Evolutionary conservation across 2,888 invertebrate genomes (phyloP), one percentile per base, ranked within the genome.

Genomic region (Machimus atricapillus): DNA sequence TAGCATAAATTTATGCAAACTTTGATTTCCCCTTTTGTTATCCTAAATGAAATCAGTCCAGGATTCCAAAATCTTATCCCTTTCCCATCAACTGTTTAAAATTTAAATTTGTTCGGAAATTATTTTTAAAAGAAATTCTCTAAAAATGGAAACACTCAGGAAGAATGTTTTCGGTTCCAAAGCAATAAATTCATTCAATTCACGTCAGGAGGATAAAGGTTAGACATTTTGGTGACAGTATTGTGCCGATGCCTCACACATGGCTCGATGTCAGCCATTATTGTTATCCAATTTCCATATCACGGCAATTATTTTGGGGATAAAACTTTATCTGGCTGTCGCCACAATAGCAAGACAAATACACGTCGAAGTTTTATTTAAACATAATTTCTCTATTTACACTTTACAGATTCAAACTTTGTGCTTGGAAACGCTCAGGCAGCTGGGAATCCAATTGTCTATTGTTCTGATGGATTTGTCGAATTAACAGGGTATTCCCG

Each of bases 361-460:
- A 56, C 12, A 7, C 27, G 27, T 56, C 8, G 16, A 56, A 52
- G 23, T 23, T 66, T 83, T 66, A 58, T 83, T 19, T 34, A 14
- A 56, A 66, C 66, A 66, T 66, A 19, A 12, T 16, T 86, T 85
- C 85, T 87, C 87, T 87, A 58, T 88, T 89, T 89, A 86, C 96
- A 98, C 56, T 88, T 89, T 89, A 86, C 96, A 98, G 98, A 98
- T 93, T 98, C 98, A 94, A 98, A 98, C 94, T 98, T 98, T 93
- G 98, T 98, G 91, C 94, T 98, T 93, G 98, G 98, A 91, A 98
- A 98, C 94, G 98, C 98, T 90, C 98, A 98, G 94, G 98, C 98
- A 90, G 93, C 95, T 90, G 93, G 95, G 89, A 97, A 97, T 94
- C 98, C 98, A 90, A 98, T 98, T 94, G 98, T 98, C 90, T 98